A percentile compares a stretch with the other conserved stretches of the same genome.
Conservation (phyloP, 1,140 invertebrate genomes). For the Drosophila pruinosa region DNA sequence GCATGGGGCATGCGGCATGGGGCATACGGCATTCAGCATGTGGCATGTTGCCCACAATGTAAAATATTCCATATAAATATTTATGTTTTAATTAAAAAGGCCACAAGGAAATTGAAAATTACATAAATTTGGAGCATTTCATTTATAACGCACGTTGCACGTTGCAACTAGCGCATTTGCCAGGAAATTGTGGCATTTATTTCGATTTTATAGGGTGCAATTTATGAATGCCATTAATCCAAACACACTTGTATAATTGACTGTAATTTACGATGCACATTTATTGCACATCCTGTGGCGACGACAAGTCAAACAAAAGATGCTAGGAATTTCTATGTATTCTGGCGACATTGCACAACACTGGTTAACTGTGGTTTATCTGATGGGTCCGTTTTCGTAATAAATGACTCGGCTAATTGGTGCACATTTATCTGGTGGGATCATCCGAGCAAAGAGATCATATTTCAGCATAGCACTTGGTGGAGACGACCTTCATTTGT, state of each 20-base stretch:
- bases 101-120: constrained; percentile 77
- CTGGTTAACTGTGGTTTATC: background rate
- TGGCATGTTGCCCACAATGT: constrained; percentile 27
- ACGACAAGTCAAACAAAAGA: background rate
- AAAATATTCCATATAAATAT: constrained; percentile 80
- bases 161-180: background rate
- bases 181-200: constrained; percentile 56
- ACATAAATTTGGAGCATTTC: constrained; percentile 62
- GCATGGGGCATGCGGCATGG: background rate
- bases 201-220: constrained; percentile 71
- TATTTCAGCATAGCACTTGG: constrained; percentile 40
- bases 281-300: background rate
- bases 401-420: constrained; percentile 30
- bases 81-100: constrained; percentile 81
- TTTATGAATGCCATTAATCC: constrained; percentile 64
- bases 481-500: constrained; percentile 33
- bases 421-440: constrained; percentile 8
- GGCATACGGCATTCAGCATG: background rate
- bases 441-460: constrained; percentile 10
- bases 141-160: constrained; percentile 49
- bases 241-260: constrained; percentile 61
- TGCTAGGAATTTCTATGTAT: background rate
- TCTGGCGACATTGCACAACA: background rate
- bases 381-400: background rate
- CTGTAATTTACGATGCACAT: constrained; percentile 4